Percentiles rank a stretch among this genome's conserved stretches.
Evolutionary conservation across 1,140 invertebrate species (phyloP).

Genomic region (Drosophila sturtevanti): DNA sequence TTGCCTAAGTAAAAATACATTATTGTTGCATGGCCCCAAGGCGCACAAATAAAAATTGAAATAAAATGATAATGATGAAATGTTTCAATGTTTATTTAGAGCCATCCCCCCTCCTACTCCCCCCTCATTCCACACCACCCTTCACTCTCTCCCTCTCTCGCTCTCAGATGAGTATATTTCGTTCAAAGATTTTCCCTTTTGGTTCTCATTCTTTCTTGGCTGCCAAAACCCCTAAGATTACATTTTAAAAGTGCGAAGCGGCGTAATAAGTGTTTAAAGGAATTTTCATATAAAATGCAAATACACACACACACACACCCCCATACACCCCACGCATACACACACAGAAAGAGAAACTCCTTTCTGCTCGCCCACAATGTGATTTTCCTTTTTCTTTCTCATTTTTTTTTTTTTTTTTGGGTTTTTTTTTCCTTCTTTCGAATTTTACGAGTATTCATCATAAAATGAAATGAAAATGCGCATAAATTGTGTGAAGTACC

Average conservation of each 20-base stretch:
- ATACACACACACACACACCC: slow-evolving; percentile 43
- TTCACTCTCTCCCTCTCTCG: not conserved
- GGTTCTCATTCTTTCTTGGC: not conserved
- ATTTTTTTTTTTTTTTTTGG: slow-evolving; percentile 56
- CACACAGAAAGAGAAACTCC: not conserved
- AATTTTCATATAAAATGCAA: slow-evolving; percentile 79
- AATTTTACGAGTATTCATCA: slow-evolving; percentile 76
- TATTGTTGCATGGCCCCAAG: slow-evolving; percentile 35
- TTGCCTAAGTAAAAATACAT: slow-evolving; percentile 49
- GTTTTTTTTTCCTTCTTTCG: slow-evolving; percentile 66
- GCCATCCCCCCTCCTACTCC: slow-evolving; percentile 6
- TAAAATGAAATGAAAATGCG: slow-evolving; percentile 77
- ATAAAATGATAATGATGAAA: slow-evolving; percentile 76
- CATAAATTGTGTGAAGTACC: slow-evolving; percentile 65
- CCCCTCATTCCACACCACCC: slow-evolving; percentile 25
- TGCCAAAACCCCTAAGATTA: slow-evolving; percentile 53
- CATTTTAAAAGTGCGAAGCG: slow-evolving; percentile 62
- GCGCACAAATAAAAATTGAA: slow-evolving; percentile 67
- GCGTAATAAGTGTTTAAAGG: slow-evolving; percentile 77
- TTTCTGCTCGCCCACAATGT: slow-evolving; percentile 15
- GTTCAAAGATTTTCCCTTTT: not conserved
- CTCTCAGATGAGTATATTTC: not conserved
- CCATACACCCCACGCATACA: not conserved
- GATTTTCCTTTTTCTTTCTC: slow-evolving; percentile 60
- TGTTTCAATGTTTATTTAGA: slow-evolving; percentile 68